phyloP scores from a whole-genome alignment of 1,140 invertebrate genomes.

The Aphaenogaster floridana region DNA sequence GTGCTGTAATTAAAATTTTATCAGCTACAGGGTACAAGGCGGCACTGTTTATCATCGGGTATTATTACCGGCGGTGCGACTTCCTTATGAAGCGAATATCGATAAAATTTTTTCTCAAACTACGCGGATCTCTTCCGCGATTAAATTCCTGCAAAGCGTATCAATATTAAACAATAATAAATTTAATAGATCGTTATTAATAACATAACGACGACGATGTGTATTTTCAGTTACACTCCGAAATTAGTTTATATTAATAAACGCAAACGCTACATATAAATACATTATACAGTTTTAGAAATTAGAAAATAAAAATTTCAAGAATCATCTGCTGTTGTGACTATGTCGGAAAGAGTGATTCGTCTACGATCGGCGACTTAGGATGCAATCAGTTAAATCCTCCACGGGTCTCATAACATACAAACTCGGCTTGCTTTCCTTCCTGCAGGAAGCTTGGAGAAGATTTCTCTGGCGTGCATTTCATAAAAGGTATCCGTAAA shows the following conservation, averaged over 20 bases:
- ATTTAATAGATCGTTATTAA: slow-evolving; percentile 41
- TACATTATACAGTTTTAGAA: neutral
- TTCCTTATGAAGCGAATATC: slow-evolving; percentile 52
- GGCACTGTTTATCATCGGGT: slow-evolving; percentile 59
- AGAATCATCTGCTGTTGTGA: neutral
- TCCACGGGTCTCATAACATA: neutral
- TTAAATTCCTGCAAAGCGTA: slow-evolving; percentile 45
- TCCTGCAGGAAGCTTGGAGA: neutral
- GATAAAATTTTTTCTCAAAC: slow-evolving; percentile 44
- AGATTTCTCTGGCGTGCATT: neutral
- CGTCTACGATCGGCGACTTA: neutral
- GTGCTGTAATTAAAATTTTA: slow-evolving; percentile 66
- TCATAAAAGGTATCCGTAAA: slow-evolving; percentile 2
- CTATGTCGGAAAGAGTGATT: slow-evolving; percentile 11
- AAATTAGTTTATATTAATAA: neutral
- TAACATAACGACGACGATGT: neutral
- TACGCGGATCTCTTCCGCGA: slow-evolving; percentile 36
- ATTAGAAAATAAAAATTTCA: neutral
- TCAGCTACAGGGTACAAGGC: slow-evolving; percentile 56
- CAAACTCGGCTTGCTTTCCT: neutral
- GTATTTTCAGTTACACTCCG: neutral
- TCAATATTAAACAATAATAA: slow-evolving; percentile 51
- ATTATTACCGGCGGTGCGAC: slow-evolving; percentile 55
- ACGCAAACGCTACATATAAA: neutral
- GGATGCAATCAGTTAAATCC: slow-evolving; percentile 7